Evolutionary conservation across 2,888 invertebrate species (phyloP).

Genomic region (Luperina testacea): DNA sequence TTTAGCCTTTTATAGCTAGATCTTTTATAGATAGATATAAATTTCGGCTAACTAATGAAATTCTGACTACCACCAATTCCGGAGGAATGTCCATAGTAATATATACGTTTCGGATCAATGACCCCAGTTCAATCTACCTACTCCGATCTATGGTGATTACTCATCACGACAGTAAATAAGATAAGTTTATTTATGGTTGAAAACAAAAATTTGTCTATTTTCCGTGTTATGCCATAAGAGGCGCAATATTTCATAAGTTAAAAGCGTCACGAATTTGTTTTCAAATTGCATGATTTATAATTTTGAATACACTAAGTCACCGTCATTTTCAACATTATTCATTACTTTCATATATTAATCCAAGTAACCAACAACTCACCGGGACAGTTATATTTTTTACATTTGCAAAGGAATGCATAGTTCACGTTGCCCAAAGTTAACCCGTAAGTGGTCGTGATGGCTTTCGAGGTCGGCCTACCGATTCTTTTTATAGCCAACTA

Average conservation of each 20-base stretch:
- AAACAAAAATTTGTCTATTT: slow-evolving; percentile 31
- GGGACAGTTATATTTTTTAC: slow-evolving; percentile 49
- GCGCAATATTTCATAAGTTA: slow-evolving; percentile 23
- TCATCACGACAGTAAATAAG: slow-evolving; percentile 55
- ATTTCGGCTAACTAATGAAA: too few relatives aligned
- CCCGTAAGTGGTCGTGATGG: slow-evolving; percentile 81
- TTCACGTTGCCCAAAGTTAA: slow-evolving; percentile 78
- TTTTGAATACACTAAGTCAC: slow-evolving; percentile 37
- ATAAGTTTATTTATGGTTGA: slow-evolving; percentile 49
- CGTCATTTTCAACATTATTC: slow-evolving; percentile 35
- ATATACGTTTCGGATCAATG: too few relatives aligned
- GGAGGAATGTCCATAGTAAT: too few relatives aligned
- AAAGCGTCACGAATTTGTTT: slow-evolving; percentile 37
- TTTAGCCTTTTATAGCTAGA: too few relatives aligned
- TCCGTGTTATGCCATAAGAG: slow-evolving; percentile 5
- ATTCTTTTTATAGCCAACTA: slow-evolving; percentile 90
- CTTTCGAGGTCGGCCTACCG: slow-evolving; percentile 84
- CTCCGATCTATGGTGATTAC: too few relatives aligned
- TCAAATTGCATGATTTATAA: slow-evolving; percentile 42
- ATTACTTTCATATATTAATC: slow-evolving; percentile 30
- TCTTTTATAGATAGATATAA: too few relatives aligned
- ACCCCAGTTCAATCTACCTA: too few relatives aligned
- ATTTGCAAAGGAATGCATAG: slow-evolving; percentile 71
- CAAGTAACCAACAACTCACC: slow-evolving; percentile 30
- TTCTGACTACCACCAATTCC: too few relatives aligned